Evolutionary conservation across 2,797 vertebrate species (phyloP).

Genomic region (Labroides dimidiatus): DNA sequence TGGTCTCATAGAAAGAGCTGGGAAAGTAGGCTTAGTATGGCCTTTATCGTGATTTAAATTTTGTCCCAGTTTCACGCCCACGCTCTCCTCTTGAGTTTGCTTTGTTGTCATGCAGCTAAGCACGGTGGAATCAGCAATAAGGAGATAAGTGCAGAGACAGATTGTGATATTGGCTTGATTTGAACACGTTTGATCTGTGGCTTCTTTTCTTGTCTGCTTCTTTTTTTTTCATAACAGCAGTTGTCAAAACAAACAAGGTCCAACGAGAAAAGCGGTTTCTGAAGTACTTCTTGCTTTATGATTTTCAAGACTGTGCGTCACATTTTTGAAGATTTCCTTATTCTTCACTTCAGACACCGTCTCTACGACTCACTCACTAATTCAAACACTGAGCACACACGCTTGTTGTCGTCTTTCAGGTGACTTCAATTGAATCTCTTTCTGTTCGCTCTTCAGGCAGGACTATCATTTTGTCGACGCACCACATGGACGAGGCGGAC

Average conservation of each 20-base stretch:
- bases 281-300: conserved; percentile 1
- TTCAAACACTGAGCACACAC: not conserved
- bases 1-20: conserved; percentile 35
- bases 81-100: conserved; percentile 41
- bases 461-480: conserved; percentile 96
- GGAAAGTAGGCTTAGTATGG: conserved; percentile 46
- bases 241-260: conserved; percentile 50
- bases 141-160: conserved; percentile 62
- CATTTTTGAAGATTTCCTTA: conserved; percentile 5
- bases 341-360: conserved; percentile 2
- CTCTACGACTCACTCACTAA: not conserved
- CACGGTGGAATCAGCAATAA: conserved; percentile 44
- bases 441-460: conserved; percentile 81
- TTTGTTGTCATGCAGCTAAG: conserved; percentile 63
- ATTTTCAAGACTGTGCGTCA: not conserved
- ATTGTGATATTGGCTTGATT: conserved; percentile 56
- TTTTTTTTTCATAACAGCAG: conserved; percentile 19
- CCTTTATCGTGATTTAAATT: conserved; percentile 66
- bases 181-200: conserved; percentile 35
- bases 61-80: conserved; percentile 64
- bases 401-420: not conserved
- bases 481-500: conserved; percentile 99
- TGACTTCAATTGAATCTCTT: not conserved
- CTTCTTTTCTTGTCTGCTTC: conserved; percentile 34
- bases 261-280: conserved; percentile 3